phyloP scores from a whole-genome alignment of 2,797 vertebrate species.

The Dryobates pubescens region DNA sequence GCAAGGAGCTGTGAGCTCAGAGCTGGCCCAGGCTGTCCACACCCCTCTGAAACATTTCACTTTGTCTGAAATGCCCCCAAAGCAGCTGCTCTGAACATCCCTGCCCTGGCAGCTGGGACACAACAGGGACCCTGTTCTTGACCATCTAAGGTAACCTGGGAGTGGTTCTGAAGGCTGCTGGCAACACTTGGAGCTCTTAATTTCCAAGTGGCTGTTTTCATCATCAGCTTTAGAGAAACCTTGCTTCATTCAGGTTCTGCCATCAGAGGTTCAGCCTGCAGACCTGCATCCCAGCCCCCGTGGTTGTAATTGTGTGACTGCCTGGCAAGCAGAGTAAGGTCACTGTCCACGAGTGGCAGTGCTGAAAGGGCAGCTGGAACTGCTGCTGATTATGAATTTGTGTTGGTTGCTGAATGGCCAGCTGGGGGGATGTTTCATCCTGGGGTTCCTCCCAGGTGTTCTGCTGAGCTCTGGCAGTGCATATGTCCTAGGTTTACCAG shows the following conservation, averaged over 20 bases:
- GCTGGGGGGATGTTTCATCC: neutral
- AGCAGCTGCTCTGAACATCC: too few relatives aligned
- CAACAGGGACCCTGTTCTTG: too few relatives aligned
- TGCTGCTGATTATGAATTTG: neutral
- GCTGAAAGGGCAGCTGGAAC: neutral
- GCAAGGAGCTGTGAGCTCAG: too few relatives aligned
- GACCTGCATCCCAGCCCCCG: neutral
- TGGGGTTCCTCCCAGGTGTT: neutral
- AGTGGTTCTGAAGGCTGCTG: neutral
- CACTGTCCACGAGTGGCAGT: neutral
- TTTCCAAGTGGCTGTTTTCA: neutral
- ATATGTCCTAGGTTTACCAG: neutral
- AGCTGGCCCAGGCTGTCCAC: too few relatives aligned
- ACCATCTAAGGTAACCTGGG: too few relatives aligned
- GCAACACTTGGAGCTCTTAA: neutral
- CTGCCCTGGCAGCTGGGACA: too few relatives aligned
- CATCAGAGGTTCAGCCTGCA: neutral
- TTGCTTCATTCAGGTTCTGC: neutral
- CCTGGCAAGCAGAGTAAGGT: neutral
- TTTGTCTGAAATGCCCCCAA: too few relatives aligned
- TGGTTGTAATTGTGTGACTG: neutral
- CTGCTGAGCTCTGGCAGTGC: neutral
- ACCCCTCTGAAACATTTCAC: too few relatives aligned
- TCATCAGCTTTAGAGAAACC: neutral
- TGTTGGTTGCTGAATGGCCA: neutral